Percentiles rank a stretch among this genome's conserved stretches.
Evolutionary conservation across 2,888 invertebrate species (phyloP).

Genomic region (Protodeltote pygarga): DNA sequence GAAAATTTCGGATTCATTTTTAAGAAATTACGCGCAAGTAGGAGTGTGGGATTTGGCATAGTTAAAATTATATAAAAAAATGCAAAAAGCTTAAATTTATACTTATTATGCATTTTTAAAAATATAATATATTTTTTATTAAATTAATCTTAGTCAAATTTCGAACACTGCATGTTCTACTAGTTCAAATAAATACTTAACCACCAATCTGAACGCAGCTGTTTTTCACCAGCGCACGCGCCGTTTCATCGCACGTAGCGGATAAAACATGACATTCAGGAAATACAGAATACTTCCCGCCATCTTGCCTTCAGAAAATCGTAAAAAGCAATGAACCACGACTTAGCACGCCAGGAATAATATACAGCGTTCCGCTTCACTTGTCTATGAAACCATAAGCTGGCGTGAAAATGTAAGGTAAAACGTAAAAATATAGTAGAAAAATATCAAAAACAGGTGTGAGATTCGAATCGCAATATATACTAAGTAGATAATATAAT

Average conservation of each 20-base stretch:
- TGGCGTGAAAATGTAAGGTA: conserved; percentile 1
- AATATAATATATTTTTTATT: too few relatives aligned
- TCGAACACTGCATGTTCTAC: not conserved
- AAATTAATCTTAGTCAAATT: not conserved
- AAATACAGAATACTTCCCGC: conserved; percentile 16
- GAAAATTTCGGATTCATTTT: too few relatives aligned
- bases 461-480: conserved; percentile 6
- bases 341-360: conserved; percentile 9
- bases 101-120: too few relatives aligned
- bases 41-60: too few relatives aligned
- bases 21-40: too few relatives aligned
- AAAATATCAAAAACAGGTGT: conserved; percentile 3
- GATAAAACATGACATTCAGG: conserved; percentile 26
- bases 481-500: too few relatives aligned
- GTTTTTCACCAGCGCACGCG: conserved; percentile 44
- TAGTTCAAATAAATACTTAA: conserved; percentile 9
- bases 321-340: conserved; percentile 44
- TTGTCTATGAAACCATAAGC: conserved; percentile 23
- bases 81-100: too few relatives aligned
- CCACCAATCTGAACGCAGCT: conserved; percentile 29
- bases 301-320: conserved; percentile 23
- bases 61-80: too few relatives aligned
- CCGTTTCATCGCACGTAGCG: conserved; percentile 25
- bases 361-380: conserved; percentile 26
- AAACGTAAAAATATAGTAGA: too few relatives aligned